These are phyloP conservation scores for Philereme transversata DNA, from an alignment of 2,888 invertebrate genomes.

Conservation along the genomic window DNA sequence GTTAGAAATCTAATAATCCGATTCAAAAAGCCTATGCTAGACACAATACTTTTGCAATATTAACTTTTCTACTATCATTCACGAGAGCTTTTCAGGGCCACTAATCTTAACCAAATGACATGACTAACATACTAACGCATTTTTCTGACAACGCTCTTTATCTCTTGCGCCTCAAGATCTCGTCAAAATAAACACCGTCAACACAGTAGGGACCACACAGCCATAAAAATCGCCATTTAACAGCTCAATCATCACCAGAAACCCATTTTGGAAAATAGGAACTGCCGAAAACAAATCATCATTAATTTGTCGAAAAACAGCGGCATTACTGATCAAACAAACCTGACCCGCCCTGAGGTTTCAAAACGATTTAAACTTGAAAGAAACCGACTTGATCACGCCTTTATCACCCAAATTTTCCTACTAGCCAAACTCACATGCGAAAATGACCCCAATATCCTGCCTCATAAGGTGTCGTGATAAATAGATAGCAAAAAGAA, in stretches of 20 bases:
- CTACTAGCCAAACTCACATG: constrained; percentile 1
- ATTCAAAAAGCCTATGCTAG: too few relatives aligned
- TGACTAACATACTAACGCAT: too few relatives aligned
- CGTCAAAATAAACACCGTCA: constrained; percentile 5
- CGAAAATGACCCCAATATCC: constrained; percentile 10
- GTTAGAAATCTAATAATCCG: too few relatives aligned
- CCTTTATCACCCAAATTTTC: constrained; percentile 23
- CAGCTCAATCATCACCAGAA: constrained; percentile 24
- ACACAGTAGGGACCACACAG: constrained; percentile 29
- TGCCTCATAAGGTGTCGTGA: neutral
- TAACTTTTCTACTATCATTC: too few relatives aligned
- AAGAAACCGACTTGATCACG: constrained; percentile 25
- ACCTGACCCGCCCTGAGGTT: constrained; percentile 48
- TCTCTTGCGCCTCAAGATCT: too few relatives aligned
- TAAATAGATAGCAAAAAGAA: constrained; percentile 20
- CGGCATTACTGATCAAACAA: constrained; percentile 55
- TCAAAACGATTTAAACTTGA: constrained; percentile 28
- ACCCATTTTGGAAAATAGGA: constrained; percentile 17
- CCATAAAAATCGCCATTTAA: constrained; percentile 23
- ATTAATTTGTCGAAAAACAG: constrained; percentile 67
- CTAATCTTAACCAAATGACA: too few relatives aligned
- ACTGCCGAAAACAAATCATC: constrained; percentile 50
- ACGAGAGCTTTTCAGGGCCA: too few relatives aligned
- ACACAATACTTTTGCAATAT: too few relatives aligned
- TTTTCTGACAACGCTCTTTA: too few relatives aligned